Evolutionary conservation across 2,888 invertebrate species (phyloP).

Genomic region (Hedya salicella): DNA sequence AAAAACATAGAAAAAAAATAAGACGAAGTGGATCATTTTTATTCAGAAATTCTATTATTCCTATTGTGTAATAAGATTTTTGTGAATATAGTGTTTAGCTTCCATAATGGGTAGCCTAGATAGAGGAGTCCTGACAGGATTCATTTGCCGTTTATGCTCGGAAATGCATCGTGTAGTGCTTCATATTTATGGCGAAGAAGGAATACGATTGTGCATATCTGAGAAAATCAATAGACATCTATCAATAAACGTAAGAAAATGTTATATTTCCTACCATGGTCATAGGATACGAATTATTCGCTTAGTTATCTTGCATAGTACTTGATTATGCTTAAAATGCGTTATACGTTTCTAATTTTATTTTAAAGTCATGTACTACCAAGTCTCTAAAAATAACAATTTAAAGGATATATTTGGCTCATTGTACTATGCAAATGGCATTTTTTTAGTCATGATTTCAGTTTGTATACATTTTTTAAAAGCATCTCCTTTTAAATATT

Average conservation of each 20-base stretch:
- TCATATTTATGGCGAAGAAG: slow-evolving; percentile 93
- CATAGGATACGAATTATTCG: background rate
- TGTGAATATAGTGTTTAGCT: slow-evolving; percentile 9
- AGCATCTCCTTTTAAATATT: no score
- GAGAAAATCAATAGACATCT: slow-evolving; percentile 93
- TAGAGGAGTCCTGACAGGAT: slow-evolving; percentile 92
- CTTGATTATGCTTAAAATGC: background rate
- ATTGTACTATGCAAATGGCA: background rate
- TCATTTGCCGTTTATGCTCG: slow-evolving; percentile 93
- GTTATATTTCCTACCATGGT: slow-evolving; percentile 1
- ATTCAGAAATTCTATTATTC: background rate
- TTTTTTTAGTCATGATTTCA: background rate
- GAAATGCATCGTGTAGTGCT: slow-evolving; percentile 94
- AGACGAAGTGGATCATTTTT: slow-evolving; percentile 18
- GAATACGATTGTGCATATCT: slow-evolving; percentile 89
- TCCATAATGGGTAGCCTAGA: slow-evolving; percentile 91
- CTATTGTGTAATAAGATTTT: slow-evolving; percentile 15
- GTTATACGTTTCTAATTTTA: background rate
- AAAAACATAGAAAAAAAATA: slow-evolving; percentile 41
- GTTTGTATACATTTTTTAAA: background rate
- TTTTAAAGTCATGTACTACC: background rate
- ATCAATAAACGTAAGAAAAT: slow-evolving; percentile 89
- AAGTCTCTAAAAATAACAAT: background rate
- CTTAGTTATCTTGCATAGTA: background rate
- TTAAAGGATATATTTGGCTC: background rate